These are phyloP conservation scores for Actinia equina DNA, from an alignment of 64 coral and sea anemone genomes.

Conservation along the genomic window DNA sequence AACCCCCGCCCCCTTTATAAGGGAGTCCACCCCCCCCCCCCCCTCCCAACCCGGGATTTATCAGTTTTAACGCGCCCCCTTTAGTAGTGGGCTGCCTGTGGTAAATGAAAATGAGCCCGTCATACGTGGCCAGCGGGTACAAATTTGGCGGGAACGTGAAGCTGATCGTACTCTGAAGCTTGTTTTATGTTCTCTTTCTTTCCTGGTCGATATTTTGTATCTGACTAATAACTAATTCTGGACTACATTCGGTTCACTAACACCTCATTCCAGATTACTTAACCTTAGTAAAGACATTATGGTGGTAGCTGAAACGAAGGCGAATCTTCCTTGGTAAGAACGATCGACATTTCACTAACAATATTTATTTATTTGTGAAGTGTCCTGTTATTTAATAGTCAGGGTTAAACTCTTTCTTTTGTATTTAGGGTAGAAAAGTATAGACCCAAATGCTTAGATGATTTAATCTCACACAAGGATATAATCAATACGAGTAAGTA, in stretches of 20 bases:
- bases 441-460: conserved; percentile 82
- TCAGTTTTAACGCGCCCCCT: too few species aligned
- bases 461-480: conserved; percentile 95
- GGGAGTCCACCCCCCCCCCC: too few species aligned
- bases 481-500: conserved; percentile 97
- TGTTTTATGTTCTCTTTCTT: neutral
- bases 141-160: neutral
- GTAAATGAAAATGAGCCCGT: neutral
- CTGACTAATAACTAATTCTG: neutral
- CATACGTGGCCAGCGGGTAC: neutral
- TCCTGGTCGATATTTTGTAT: neutral
- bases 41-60: too few species aligned
- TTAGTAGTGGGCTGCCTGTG: neutral
- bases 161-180: neutral
- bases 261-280: neutral
- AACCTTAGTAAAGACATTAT: neutral
- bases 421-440: conserved; percentile 96
- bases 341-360: neutral
- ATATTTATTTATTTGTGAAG: too few species aligned
- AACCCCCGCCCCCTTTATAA: too few species aligned
- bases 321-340: conserved; percentile 69
- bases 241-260: neutral
- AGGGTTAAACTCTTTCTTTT: neutral
- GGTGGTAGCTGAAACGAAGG: conserved; percentile 48
- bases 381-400: too few species aligned